Conservation (phyloP, 2,888 invertebrate species). For the Tipula confusa region DNA sequence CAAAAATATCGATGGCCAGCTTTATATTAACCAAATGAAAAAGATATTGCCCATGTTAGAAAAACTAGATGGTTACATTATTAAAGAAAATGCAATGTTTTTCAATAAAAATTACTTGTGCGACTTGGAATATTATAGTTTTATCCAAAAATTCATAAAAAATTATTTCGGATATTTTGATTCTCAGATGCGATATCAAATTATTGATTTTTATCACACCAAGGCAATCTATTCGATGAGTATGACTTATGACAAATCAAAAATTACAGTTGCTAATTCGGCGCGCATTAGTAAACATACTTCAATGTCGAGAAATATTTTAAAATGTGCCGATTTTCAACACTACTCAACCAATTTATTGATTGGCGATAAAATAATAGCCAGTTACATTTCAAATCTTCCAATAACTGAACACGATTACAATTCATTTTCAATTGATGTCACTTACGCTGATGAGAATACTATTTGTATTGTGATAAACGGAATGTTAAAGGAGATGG, state of each 20-base stretch:
- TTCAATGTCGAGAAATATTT: neutral
- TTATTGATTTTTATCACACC: neutral
- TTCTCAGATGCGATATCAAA: slow-evolving; percentile 13
- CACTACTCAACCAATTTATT: neutral
- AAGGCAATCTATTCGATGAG: slow-evolving; percentile 25
- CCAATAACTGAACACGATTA: slow-evolving; percentile 4
- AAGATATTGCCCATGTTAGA: slow-evolving; percentile 26
- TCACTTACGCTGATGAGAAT: neutral
- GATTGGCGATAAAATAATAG: neutral
- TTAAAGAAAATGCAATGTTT: neutral
- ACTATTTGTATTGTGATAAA: slow-evolving; percentile 28
- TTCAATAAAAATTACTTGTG: slow-evolving; percentile 31
- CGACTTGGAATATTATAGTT: slow-evolving; percentile 13
- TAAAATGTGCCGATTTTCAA: neutral
- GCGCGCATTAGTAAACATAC: neutral
- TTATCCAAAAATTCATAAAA: slow-evolving; percentile 30
- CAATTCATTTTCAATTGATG: slow-evolving; percentile 3
- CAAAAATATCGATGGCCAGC: neutral
- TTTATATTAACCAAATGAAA: slow-evolving; percentile 28
- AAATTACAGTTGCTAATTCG: slow-evolving; percentile 25
- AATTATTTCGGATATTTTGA: slow-evolving; percentile 26
- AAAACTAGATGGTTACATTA: neutral
- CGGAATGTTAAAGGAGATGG: slow-evolving; percentile 30
- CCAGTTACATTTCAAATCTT: neutral
- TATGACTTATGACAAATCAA: neutral